A percentile compares a stretch with the other conserved stretches of the same genome.
These are phyloP conservation scores for Melanargia galathea DNA, from an alignment of 2,888 invertebrate species.

Conservation along the genomic window DNA sequence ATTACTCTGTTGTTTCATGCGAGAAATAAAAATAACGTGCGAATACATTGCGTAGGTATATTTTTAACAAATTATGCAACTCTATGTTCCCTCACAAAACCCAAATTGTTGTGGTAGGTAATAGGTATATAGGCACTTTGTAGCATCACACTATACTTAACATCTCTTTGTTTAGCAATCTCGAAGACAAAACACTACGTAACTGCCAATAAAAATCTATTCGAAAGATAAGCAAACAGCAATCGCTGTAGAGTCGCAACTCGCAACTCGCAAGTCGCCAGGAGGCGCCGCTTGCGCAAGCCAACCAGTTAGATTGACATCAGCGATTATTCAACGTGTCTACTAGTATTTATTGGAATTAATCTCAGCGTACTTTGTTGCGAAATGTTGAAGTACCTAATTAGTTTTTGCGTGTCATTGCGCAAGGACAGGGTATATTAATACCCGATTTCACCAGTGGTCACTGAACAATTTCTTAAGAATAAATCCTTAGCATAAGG, in stretches of 20 bases:
- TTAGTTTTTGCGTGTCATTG: not conserved
- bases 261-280: slow-evolving; percentile 22
- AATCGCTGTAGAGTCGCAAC: slow-evolving; percentile 1
- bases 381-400: not conserved
- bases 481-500: too few relatives aligned
- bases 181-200: not conserved
- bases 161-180: too few relatives aligned
- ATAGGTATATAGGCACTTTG: too few relatives aligned
- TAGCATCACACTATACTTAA: too few relatives aligned
- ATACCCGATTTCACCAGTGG: too few relatives aligned
- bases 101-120: too few relatives aligned
- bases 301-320: slow-evolving; percentile 27
- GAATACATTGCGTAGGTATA: too few relatives aligned
- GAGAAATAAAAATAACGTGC: too few relatives aligned
- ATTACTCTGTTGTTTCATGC: too few relatives aligned
- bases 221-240: slow-evolving; percentile 32
- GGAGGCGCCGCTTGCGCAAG: slow-evolving; percentile 34
- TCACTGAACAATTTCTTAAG: too few relatives aligned
- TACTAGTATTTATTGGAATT: slow-evolving; percentile 19
- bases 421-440: not conserved
- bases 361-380: slow-evolving; percentile 7
- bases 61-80: too few relatives aligned
- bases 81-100: too few relatives aligned
- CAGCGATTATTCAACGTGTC: slow-evolving; percentile 30
- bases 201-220: slow-evolving; percentile 35